A percentile compares a stretch with the other conserved stretches of the same genome.
phyloP scores from a whole-genome alignment of 1,140 invertebrate genomes.

The Pseudachorutes palmiensis region DNA sequence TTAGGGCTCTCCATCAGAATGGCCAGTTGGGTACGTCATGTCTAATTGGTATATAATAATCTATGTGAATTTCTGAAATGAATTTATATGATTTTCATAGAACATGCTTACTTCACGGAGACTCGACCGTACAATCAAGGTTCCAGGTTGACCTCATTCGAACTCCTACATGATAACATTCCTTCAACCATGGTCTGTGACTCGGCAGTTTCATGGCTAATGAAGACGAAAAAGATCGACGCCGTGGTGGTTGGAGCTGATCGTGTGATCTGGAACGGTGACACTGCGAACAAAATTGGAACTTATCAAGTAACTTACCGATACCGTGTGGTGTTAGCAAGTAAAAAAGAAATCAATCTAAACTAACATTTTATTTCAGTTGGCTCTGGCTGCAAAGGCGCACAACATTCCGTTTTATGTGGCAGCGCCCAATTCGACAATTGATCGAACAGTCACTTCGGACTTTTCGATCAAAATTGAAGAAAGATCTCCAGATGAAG shows the following conservation, averaged over 20 bases:
- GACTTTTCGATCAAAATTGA: slow-evolving; percentile 89
- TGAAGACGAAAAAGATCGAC: slow-evolving; percentile 67
- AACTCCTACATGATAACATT: slow-evolving; percentile 86
- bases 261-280: slow-evolving; percentile 86
- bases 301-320: slow-evolving; percentile 77
- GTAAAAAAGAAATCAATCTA: background rate
- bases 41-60: background rate
- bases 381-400: slow-evolving; percentile 83
- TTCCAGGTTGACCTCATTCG: slow-evolving; percentile 87
- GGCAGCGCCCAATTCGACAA: slow-evolving; percentile 84
- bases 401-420: slow-evolving; percentile 92
- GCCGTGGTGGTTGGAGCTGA: slow-evolving; percentile 83
- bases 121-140: slow-evolving; percentile 98
- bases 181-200: slow-evolving; percentile 90
- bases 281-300: slow-evolving; percentile 99
- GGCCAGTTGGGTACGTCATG: slow-evolving; percentile 59
- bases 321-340: background rate
- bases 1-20: slow-evolving; percentile 64
- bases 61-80: background rate
- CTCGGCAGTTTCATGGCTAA: slow-evolving; percentile 83
- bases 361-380: slow-evolving; percentile 45
- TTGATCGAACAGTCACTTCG: slow-evolving; percentile 68
- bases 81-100: slow-evolving; percentile 44
- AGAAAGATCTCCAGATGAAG: slow-evolving; percentile 78
- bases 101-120: slow-evolving; percentile 89